A percentile compares a stretch with the other conserved stretches of the same genome.
Conservation (phyloP, 2,113 vertebrate genomes). For the Psilopogon haemacephalus region DNA sequence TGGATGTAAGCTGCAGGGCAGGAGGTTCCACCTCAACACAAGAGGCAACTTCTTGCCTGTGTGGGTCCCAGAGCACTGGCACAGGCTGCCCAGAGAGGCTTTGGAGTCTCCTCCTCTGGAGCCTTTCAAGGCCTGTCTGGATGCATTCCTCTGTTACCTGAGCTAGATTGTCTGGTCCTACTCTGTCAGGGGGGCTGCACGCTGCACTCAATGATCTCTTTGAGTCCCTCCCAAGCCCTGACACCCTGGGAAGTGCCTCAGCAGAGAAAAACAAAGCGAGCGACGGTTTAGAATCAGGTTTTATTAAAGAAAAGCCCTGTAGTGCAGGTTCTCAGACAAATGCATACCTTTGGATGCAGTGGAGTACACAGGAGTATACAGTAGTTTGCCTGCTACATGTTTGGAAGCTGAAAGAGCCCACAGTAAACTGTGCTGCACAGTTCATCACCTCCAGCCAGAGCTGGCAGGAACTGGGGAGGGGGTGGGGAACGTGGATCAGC, state of each 20-base stretch:
- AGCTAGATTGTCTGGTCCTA: too few species aligned
- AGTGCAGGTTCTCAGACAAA: conserved; percentile 71
- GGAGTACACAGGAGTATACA: conserved; percentile 72
- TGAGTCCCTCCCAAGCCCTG: too few species aligned
- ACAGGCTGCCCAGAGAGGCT: too few species aligned
- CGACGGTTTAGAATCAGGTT: conserved; percentile 49
- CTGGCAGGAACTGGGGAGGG: conserved; percentile 24
- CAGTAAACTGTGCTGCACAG: conserved; percentile 70
- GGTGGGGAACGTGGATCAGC: conserved; percentile 45
- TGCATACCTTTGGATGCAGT: conserved; percentile 74
- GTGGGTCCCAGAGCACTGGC: too few species aligned
- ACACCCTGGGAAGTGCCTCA: neutral
- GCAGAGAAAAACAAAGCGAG: neutral
- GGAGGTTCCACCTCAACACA: too few species aligned
- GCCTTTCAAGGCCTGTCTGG: too few species aligned
- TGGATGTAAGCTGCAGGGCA: too few species aligned
- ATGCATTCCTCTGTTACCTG: too few species aligned
- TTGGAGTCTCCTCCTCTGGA: too few species aligned
- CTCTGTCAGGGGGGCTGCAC: too few species aligned
- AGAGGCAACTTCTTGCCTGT: too few species aligned
- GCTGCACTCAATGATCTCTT: too few species aligned
- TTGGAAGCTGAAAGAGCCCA: conserved; percentile 36
- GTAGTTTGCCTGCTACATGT: conserved; percentile 69
- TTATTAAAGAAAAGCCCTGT: conserved; percentile 70
- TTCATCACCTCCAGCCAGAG: conserved; percentile 62